A percentile compares a stretch with the other conserved stretches of the same genome.
Conservation (phyloP, 2,113 vertebrate species). For the Piaya cayana region DNA sequence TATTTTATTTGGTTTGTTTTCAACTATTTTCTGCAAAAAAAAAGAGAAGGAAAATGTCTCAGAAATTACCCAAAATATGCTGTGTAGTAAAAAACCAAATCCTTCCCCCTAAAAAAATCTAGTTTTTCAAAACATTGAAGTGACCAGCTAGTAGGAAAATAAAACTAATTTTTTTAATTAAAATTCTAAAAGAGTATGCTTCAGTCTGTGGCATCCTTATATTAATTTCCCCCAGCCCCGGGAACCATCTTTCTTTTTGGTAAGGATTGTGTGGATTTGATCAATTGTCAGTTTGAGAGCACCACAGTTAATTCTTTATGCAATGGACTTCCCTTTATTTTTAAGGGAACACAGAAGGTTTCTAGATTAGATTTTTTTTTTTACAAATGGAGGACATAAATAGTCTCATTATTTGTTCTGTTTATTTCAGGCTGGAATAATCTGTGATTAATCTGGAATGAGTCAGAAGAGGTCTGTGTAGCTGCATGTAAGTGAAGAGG, state of each 20-base stretch:
- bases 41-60: constrained; percentile 36
- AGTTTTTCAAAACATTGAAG: constrained; percentile 15
- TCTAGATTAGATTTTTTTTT: neutral
- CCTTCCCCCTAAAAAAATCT: neutral
- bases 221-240: neutral
- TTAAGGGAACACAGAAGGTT: neutral
- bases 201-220: neutral
- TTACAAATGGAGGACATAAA: neutral
- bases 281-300: neutral
- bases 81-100: neutral
- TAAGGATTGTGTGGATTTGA: neutral
- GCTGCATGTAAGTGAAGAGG: neutral
- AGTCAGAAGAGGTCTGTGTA: neutral
- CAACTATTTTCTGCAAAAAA: constrained; percentile 57
- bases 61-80: constrained; percentile 43
- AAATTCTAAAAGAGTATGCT: neutral
- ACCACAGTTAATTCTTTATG: neutral
- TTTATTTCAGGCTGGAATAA: neutral
- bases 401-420: neutral
- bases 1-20: constrained; percentile 68
- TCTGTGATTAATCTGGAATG: neutral
- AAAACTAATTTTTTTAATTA: constrained; percentile 3
- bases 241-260: neutral
- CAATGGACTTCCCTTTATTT: neutral
- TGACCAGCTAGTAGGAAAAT: neutral